A percentile compares a stretch with the other conserved stretches of the same genome.
phyloP scores from a whole-genome alignment of 2,797 vertebrate genomes.

The Columba guinea region DNA sequence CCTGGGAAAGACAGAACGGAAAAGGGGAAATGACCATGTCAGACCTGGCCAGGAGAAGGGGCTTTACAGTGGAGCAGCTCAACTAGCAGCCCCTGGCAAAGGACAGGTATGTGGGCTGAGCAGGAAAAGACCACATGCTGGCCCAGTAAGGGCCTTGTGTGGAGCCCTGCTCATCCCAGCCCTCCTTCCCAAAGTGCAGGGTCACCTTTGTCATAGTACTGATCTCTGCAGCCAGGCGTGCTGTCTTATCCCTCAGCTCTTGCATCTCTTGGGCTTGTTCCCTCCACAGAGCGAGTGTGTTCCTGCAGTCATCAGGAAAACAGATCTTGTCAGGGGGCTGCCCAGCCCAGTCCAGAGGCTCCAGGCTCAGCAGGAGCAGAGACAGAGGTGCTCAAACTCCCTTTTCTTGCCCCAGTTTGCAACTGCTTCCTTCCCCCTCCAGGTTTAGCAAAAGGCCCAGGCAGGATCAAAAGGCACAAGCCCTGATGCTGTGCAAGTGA shows the following conservation, averaged over 20 bases:
- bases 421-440: not conserved
- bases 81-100: too few relatives aligned
- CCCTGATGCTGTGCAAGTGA: not conserved
- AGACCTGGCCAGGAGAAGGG: too few relatives aligned
- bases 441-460: not conserved
- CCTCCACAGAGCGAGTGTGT: accelerated
- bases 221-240: not conserved
- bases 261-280: not conserved
- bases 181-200: not conserved
- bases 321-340: not conserved
- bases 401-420: not conserved
- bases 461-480: too few relatives aligned
- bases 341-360: not conserved
- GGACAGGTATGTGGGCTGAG: too few relatives aligned
- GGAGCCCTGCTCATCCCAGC: not conserved
- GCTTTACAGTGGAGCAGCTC: too few relatives aligned
- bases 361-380: not conserved
- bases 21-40: too few relatives aligned
- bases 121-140: too few relatives aligned
- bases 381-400: too few relatives aligned
- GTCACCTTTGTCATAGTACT: not conserved
- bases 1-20: too few relatives aligned
- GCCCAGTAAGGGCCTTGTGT: not conserved
- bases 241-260: too few relatives aligned
- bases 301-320: not conserved